Evolutionary conservation across 2,888 invertebrate genomes (phyloP).

Genomic region (Drosophila ezoana): DNA sequence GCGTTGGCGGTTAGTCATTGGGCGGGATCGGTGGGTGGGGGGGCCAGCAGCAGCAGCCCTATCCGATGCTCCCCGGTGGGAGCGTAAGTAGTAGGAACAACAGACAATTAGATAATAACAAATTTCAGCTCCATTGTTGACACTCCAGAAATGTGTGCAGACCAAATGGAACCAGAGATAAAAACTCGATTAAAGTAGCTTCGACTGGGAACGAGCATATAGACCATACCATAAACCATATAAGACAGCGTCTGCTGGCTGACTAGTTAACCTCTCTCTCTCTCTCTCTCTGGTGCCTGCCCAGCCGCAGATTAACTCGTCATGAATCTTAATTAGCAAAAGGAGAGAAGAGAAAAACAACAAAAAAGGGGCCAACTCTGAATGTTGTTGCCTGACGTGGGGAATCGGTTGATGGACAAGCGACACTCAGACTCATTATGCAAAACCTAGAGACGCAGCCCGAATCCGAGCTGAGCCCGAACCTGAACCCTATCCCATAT

Average conservation of each 20-base stretch:
- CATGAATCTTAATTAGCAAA: slow-evolving; percentile 63
- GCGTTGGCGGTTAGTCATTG: slow-evolving; percentile 58
- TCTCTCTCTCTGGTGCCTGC: too few species aligned
- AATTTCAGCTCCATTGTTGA: slow-evolving; percentile 57
- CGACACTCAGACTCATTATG: slow-evolving; percentile 50
- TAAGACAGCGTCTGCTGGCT: slow-evolving; percentile 7
- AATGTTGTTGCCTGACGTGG: slow-evolving; percentile 23
- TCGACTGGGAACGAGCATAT: slow-evolving; percentile 10
- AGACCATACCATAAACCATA: neutral
- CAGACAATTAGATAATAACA: slow-evolving; percentile 65
- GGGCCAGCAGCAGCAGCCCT: neutral
- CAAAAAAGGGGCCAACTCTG: slow-evolving; percentile 24
- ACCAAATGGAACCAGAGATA: slow-evolving; percentile 30
- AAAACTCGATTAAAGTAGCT: slow-evolving; percentile 31
- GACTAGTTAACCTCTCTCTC: slow-evolving; percentile 32
- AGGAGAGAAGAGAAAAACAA: neutral
- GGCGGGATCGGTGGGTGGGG: neutral
- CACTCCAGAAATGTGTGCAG: slow-evolving; percentile 39
- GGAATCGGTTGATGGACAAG: slow-evolving; percentile 56
- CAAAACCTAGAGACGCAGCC: slow-evolving; percentile 28
- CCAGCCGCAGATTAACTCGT: slow-evolving; percentile 55
- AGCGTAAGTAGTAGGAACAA: slow-evolving; percentile 28
- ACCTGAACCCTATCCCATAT: slow-evolving; percentile 33
- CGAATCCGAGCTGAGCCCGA: slow-evolving; percentile 13
- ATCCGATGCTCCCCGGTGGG: slow-evolving; percentile 33